Base-by-base conservation (phyloP, 2,113 vertebrate species). In the Bettongia penicillata region DNA sequence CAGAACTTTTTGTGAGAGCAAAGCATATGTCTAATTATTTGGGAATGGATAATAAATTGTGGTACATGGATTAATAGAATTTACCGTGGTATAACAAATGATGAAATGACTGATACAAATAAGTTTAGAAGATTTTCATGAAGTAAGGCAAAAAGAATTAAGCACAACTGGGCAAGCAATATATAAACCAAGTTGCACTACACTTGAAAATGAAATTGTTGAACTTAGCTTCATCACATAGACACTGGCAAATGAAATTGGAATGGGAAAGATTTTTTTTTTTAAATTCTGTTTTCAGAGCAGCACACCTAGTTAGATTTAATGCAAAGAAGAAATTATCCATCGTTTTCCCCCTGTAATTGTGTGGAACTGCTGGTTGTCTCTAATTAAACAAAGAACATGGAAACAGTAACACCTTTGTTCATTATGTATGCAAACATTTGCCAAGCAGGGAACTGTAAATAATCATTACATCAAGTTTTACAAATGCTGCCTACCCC, bases 391-490 rank as follows among this genome's bases (percentile, higher is more conserved):
- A 47, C 90, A 93, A 96, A 97, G 93, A 90, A 22, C 57, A 53
- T 90, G 91, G 43, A 92, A 96, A 95, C 48, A 68, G 47, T 95
- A 97, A 96, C 95, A 97, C 84, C 25, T 97, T 52, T 49, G 93
- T 94, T 93, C 5, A 96, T 96, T 98, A 91, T 89, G 92, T 97
- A 97, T 97, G 96, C 89, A 94, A 96, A 93, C 50, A 91, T 53
- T 96, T 97, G 77, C 31, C 51, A 90, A 93, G 94, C 68, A 95
- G 61, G 96, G 93, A 52, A 48, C 77, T 55, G 3, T 95, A 96
- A 98, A 97, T 91, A 77, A 91, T 89, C n/a, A 48, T 98, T 94
- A 77, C 92, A 96, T 96, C 94, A 96, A 95, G 91, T 93, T 94
- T 96, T n/a, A 24, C 52, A 98, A 89, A 97, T 97, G 96, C 91